Percentiles rank a stretch among this genome's conserved stretches.
Conservation (phyloP, 1,140 invertebrate species). For the Cherax destructor region DNA sequence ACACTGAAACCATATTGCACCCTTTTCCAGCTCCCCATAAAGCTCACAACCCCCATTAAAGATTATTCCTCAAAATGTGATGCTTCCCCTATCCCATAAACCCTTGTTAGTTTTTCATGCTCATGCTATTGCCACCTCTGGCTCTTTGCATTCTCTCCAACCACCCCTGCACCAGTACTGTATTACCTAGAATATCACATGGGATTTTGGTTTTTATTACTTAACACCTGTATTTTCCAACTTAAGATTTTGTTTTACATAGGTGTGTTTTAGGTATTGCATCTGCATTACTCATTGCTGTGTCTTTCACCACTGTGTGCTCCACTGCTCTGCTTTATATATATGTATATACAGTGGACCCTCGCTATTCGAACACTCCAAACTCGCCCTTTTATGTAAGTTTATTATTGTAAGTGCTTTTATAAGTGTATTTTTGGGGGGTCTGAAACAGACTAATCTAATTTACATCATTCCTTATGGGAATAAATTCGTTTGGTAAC, state of each 20-base stretch:
- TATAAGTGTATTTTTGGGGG: too few relatives aligned
- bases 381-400: too few relatives aligned
- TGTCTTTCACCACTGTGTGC: neutral
- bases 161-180: neutral
- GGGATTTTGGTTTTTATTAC: neutral
- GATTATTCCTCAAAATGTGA: neutral
- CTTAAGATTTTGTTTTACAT: neutral
- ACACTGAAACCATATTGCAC: constrained; percentile 9
- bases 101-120: neutral
- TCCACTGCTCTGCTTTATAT: neutral
- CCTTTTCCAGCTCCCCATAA: neutral
- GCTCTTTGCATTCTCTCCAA: neutral
- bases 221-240: neutral
- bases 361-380: too few relatives aligned
- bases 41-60: neutral
- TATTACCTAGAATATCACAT: neutral
- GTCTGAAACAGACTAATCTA: too few relatives aligned
- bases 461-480: too few relatives aligned
- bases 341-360: too few relatives aligned
- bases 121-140: neutral
- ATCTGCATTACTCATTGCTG: neutral
- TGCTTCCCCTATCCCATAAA: neutral
- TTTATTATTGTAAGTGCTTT: too few relatives aligned
- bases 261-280: neutral
- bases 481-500: too few relatives aligned